A percentile compares a stretch with the other conserved stretches of the same genome.
These are phyloP conservation scores for Teleiodes luculella DNA, from an alignment of 2,888 invertebrate species.

Conservation along the genomic window DNA sequence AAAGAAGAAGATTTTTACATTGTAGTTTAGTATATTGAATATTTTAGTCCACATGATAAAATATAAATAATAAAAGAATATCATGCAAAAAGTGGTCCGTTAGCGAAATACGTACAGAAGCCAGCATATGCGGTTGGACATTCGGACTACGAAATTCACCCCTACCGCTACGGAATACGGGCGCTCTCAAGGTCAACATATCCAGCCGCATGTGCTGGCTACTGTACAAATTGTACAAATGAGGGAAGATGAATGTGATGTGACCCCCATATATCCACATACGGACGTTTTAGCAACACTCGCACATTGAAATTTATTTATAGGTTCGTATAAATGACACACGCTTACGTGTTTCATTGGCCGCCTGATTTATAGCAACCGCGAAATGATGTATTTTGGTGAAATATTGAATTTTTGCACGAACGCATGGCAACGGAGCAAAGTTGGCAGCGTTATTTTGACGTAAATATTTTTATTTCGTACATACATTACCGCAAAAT, in stretches of 20 bases:
- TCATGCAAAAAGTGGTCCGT: conserved; percentile 29
- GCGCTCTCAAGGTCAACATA: too few relatives aligned
- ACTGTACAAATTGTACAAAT: conserved; percentile 50
- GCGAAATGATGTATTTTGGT: conserved; percentile 36
- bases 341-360: conserved; percentile 54
- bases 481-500: too few relatives aligned
- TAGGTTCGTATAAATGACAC: conserved; percentile 57
- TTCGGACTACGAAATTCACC: too few relatives aligned
- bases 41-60: too few relatives aligned
- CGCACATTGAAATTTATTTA: conserved; percentile 66
- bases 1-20: conserved; percentile 13
- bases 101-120: conserved; percentile 38
- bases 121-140: too few relatives aligned
- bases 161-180: too few relatives aligned
- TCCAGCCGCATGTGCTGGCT: too few relatives aligned
- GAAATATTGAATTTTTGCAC: conserved; percentile 33
- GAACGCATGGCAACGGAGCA: background rate
- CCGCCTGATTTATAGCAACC: conserved; percentile 42
- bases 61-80: too few relatives aligned
- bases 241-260: conserved; percentile 61
- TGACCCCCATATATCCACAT: conserved; percentile 61
- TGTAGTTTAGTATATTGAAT: conserved; percentile 8
- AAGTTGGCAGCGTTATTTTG: background rate
- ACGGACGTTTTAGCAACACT: conserved; percentile 63
- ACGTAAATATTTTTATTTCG: too few relatives aligned